Evolutionary conservation across 2,888 invertebrate species (phyloP).

Genomic region (Phalera bucephala): DNA sequence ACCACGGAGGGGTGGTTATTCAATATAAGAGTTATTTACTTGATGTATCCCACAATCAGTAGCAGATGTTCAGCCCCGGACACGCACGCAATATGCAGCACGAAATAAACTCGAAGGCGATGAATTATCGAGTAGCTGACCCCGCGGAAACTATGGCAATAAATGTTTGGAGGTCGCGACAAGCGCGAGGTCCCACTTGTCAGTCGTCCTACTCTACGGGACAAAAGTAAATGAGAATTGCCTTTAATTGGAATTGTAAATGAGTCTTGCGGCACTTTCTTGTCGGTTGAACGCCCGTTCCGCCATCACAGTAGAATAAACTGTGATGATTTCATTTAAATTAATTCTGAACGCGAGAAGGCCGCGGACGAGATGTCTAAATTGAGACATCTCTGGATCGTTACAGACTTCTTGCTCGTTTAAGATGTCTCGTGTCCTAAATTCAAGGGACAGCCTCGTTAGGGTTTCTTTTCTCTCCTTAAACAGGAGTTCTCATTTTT

Average conservation of each 20-base stretch:
- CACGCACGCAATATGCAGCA: slow-evolving; percentile 10
- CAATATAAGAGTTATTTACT: too few relatives aligned
- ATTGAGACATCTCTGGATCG: slow-evolving; percentile 54
- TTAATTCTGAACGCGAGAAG: slow-evolving; percentile 61
- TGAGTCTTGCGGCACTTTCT: slow-evolving; percentile 77
- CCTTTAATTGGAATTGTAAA: slow-evolving; percentile 81
- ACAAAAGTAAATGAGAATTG: slow-evolving; percentile 79
- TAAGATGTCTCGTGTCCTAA: slow-evolving; percentile 41
- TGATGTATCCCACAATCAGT: slow-evolving; percentile 3
- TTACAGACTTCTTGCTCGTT: slow-evolving; percentile 48
- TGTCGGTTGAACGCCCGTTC: slow-evolving; percentile 70
- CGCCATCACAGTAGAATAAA: slow-evolving; percentile 74
- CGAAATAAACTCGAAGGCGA: slow-evolving; percentile 8
- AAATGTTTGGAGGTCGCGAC: slow-evolving; percentile 39
- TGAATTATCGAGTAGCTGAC: slow-evolving; percentile 17
- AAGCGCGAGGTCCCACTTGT: slow-evolving; percentile 40
- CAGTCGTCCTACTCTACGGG: slow-evolving; percentile 59
- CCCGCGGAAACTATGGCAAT: slow-evolving; percentile 30
- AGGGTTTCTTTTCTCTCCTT: slow-evolving; percentile 31
- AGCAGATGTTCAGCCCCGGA: slow-evolving; percentile 4
- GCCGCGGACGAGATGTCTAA: slow-evolving; percentile 50
- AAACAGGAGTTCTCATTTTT: slow-evolving; percentile 35
- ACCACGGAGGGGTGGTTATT: too few relatives aligned
- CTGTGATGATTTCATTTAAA: slow-evolving; percentile 80
- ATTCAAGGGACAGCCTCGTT: slow-evolving; percentile 36